A percentile compares a stretch with the other conserved stretches of the same genome.
These are phyloP conservation scores for Corythornis cristatus DNA, from an alignment of 2,113 vertebrate species.

Conservation along the genomic window DNA sequence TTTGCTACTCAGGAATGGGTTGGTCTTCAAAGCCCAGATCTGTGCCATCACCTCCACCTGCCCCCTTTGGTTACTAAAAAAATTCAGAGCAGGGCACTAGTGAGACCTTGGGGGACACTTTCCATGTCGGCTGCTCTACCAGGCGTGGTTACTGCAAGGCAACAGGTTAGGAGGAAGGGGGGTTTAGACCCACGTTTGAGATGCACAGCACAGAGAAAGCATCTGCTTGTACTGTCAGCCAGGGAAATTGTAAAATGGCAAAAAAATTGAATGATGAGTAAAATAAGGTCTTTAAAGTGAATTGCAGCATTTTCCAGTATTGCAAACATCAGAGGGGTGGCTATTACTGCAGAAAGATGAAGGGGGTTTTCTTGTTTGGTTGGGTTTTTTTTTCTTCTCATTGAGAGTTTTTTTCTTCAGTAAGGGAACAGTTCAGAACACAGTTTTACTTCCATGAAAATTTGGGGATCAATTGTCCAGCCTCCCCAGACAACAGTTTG, in stretches of 20 bases:
- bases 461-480: not conserved
- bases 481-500: not conserved
- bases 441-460: not conserved
- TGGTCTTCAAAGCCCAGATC: not conserved
- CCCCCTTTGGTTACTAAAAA: not conserved
- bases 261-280: not conserved
- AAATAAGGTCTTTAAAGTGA: not conserved
- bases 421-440: not conserved
- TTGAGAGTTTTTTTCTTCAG: not conserved
- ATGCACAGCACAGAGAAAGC: not conserved
- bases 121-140: not conserved
- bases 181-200: fast-evolving
- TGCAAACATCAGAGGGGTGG: not conserved
- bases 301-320: not conserved
- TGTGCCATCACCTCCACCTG: not conserved
- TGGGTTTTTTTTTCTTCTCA: not conserved
- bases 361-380: not conserved
- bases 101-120: not conserved
- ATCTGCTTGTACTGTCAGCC: not conserved
- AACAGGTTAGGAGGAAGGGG: not conserved
- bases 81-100: not conserved
- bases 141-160: not conserved
- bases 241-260: not conserved
- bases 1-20: fast-evolving
- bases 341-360: not conserved